A percentile compares a stretch with the other conserved stretches of the same genome.
Evolutionary conservation across 2,888 invertebrate genomes (phyloP).

Genomic region (Acronicta psi): DNA sequence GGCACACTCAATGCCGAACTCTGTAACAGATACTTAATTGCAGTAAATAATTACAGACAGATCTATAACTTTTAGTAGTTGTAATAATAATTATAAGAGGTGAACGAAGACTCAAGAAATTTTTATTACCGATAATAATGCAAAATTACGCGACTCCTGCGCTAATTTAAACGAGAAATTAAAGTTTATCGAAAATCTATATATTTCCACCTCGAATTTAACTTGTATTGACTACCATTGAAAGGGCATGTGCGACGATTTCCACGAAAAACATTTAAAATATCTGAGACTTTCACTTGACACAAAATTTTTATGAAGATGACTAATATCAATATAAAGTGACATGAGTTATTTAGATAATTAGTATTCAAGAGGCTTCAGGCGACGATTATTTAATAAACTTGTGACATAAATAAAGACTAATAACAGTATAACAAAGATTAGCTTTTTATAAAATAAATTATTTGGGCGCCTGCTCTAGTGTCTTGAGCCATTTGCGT

Average conservation of each 20-base stretch:
- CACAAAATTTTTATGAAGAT: conserved; percentile 4
- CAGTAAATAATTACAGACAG: conserved; percentile 3
- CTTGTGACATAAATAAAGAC: conserved; percentile 64
- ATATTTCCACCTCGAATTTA: too few species aligned
- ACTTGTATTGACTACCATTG: not conserved
- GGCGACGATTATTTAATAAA: conserved; percentile 54
- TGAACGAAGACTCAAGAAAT: not conserved
- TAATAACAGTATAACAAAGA: conserved; percentile 44
- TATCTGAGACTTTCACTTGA: not conserved
- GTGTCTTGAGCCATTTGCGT: conserved; percentile 42
- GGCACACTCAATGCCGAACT: conserved; percentile 3
- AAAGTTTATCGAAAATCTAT: not conserved
- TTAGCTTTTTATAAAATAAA: conserved; percentile 62
- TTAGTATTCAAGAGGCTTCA: conserved; percentile 15
- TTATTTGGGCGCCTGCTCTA: conserved; percentile 51
- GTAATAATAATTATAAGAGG: not conserved
- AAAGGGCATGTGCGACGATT: not conserved
- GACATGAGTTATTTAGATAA: conserved; percentile 30
- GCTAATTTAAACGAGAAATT: not conserved
- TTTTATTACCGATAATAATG: not conserved
- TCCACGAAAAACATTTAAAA: conserved; percentile 5
- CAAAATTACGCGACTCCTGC: not conserved
- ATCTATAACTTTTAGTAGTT: conserved; percentile 4
- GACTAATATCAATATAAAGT: conserved; percentile 23
- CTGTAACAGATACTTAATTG: conserved; percentile 1